phyloP scores from a whole-genome alignment of 1,140 invertebrate species.

The Achatina immaculata region DNA sequence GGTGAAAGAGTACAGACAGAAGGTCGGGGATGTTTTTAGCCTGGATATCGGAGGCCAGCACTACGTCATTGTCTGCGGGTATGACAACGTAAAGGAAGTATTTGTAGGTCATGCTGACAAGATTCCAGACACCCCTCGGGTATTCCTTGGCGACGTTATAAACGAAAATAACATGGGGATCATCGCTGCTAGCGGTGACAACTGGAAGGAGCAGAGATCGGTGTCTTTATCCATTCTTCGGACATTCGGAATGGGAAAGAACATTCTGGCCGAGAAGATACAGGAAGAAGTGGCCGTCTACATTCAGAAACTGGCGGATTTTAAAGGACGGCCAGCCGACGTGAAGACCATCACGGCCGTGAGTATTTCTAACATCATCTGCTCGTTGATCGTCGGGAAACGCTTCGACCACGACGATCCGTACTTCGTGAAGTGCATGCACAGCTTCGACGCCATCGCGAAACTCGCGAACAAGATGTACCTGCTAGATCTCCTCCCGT shows the following conservation, averaged over 20 bases:
- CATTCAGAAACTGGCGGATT: neutral
- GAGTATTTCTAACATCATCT: slow-evolving; percentile 13
- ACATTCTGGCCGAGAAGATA: slow-evolving; percentile 2
- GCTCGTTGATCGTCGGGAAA: neutral
- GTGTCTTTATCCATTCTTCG: neutral
- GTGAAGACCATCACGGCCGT: neutral
- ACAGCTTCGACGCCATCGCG: neutral
- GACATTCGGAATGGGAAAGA: slow-evolving; percentile 6
- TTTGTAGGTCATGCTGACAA: neutral
- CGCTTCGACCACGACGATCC: neutral
- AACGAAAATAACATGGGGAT: slow-evolving; percentile 13
- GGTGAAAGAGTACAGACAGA: neutral
- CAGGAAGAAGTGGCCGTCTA: slow-evolving; percentile 9
- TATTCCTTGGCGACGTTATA: neutral
- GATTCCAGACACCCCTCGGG: neutral
- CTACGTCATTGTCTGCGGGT: slow-evolving; percentile 8
- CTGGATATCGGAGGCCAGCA: slow-evolving; percentile 1
- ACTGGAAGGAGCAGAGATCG: slow-evolving; percentile 20
- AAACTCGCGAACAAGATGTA: too few species aligned
- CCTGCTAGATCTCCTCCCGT: neutral
- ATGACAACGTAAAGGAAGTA: neutral
- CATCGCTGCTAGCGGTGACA: neutral
- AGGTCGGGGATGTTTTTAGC: slow-evolving; percentile 4
- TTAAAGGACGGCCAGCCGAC: neutral
- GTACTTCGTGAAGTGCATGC: neutral